These are phyloP conservation scores for Drosophila triauraria DNA, from an alignment of 1,140 invertebrate species.

Conservation along the genomic window DNA sequence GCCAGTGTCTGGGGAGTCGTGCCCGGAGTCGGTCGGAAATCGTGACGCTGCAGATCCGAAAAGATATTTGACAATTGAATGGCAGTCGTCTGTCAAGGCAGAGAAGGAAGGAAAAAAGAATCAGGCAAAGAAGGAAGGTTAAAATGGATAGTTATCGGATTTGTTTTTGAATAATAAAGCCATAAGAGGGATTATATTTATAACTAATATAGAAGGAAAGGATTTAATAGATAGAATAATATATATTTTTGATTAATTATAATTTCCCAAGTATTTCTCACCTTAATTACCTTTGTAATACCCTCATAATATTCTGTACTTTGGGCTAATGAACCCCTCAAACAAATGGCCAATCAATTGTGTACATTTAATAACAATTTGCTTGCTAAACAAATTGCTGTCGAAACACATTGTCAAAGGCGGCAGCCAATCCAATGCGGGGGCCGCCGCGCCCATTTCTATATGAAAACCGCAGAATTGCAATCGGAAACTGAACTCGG, in stretches of 20 bases:
- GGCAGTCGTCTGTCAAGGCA: constrained; percentile 61
- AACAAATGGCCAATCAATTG: constrained; percentile 67
- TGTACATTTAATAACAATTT: constrained; percentile 68
- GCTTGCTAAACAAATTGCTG: constrained; percentile 68
- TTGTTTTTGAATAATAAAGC: constrained; percentile 4
- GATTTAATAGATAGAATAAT: too few relatives aligned
- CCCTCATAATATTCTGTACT: constrained; percentile 1
- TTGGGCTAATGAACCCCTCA: constrained; percentile 43
- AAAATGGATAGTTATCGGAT: background rate
- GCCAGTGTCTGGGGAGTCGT: constrained; percentile 23
- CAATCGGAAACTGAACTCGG: constrained; percentile 36
- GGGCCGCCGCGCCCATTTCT: constrained; percentile 60
- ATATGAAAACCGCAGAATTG: constrained; percentile 58
- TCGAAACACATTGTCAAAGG: constrained; percentile 63
- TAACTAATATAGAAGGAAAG: background rate
- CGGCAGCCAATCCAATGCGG: constrained; percentile 23
- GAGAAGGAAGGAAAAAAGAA: background rate
- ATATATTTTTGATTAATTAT: too few relatives aligned
- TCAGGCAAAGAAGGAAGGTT: constrained; percentile 3
- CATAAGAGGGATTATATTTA: background rate
- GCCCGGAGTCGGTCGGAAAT: constrained; percentile 26
- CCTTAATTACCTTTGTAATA: too few relatives aligned
- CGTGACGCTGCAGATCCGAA: constrained; percentile 68
- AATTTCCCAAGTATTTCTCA: too few relatives aligned
- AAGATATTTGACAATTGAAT: constrained; percentile 77